Evolutionary conservation across 2,797 vertebrate genomes (phyloP).

Genomic region (Tapera naevia): DNA sequence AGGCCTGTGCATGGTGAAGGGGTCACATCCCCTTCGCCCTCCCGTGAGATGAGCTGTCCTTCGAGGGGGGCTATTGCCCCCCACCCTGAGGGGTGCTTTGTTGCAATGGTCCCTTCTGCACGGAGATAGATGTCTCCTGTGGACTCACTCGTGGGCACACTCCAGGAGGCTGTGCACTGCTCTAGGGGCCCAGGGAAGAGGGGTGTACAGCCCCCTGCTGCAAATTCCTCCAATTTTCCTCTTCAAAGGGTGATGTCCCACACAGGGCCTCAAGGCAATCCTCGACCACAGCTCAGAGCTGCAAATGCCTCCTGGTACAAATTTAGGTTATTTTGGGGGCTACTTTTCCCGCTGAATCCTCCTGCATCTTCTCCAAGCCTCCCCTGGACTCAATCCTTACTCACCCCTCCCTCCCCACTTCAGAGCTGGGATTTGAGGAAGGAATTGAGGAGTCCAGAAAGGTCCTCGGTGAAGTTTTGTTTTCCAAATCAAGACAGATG

Average conservation of each 20-base stretch:
- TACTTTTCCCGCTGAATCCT: background rate
- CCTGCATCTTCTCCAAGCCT: background rate
- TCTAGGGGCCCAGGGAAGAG: too few relatives aligned
- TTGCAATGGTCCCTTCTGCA: background rate
- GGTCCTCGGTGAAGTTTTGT: background rate
- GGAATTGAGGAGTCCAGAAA: background rate
- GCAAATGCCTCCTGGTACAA: background rate
- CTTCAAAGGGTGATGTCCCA: background rate
- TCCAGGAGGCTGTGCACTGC: background rate
- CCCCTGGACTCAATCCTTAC: too few relatives aligned
- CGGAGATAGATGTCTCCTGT: background rate
- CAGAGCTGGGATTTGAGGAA: background rate
- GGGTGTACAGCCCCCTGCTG: background rate
- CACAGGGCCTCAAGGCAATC: background rate
- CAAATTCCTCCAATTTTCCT: background rate
- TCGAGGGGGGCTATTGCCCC: background rate
- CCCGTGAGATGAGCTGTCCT: background rate
- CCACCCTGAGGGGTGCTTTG: background rate
- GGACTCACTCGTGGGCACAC: background rate
- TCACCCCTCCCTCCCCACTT: too few relatives aligned
- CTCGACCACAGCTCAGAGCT: background rate
- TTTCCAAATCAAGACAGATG: constrained; percentile 1
- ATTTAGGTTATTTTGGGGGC: background rate
- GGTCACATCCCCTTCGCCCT: background rate
- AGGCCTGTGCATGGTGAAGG: background rate